Evolutionary conservation across 1,140 invertebrate species (phyloP), one percentile per base, ranked within the genome.

Genomic region (Neotoxoptera formosana): DNA sequence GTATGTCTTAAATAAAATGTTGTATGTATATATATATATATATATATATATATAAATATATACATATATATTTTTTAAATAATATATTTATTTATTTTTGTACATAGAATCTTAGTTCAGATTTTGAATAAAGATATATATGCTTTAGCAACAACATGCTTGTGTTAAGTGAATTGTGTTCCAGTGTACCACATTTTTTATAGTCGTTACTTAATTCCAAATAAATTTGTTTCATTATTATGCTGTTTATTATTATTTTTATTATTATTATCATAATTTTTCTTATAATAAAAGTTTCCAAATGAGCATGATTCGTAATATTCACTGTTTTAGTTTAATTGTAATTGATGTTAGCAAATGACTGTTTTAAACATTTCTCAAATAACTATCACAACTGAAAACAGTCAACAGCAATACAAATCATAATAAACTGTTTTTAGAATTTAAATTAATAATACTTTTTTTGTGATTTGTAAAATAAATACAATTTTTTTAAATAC

Each of bases 61-160:
- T 41, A 41, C 41, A 41, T 41, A 41, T 41, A 41, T 84, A 67
- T 92, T 21, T 53, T 53, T 84, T 53, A 86, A 93, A 84, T 92
- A 41, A 93, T 48, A 81, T 81, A 91, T 47, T 83, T 76, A 92
- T 92, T 92, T 93, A 93, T 93, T 93, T 93, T 93, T 93, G 91
- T 93, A 93, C 25, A 93, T 93, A 84, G 84, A 41, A 92, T 56
- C 81, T 83, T 84, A 93, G 81, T 86, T 93, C 76, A 93, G 81
- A 83, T 81, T 92, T 92, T 86, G 48, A 93, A 93, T 81, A 91
- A 91, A 91, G 47, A 83, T 91, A 41, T 34, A 47, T 34, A 47
- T 81, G 90, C 90, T 91, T 90, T 83, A 93, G 76, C 91, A 53
- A 83, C 9, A 83, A 83, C 25, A 56, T 83, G 48, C 81, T 93